A percentile compares a stretch with the other conserved stretches of the same genome.
These are phyloP conservation scores for Sminthurides aquaticus DNA, from an alignment of 2,888 invertebrate species.

Conservation along the genomic window DNA sequence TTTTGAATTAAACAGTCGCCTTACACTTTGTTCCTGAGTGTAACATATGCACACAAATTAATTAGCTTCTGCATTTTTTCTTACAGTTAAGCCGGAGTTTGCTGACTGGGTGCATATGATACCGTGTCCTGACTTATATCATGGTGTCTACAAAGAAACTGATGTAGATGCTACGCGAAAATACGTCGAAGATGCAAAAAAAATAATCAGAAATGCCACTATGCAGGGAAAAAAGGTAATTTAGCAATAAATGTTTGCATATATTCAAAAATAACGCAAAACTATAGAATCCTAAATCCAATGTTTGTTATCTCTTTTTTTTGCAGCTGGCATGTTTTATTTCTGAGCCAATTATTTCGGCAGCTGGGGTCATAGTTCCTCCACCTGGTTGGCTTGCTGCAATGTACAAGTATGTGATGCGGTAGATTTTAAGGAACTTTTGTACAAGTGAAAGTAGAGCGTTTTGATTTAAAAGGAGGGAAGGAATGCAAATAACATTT, in stretches of 20 bases:
- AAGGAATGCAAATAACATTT: too few species aligned
- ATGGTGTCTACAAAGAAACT: slow-evolving; percentile 39
- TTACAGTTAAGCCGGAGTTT: slow-evolving; percentile 4
- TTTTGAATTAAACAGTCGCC: too few species aligned
- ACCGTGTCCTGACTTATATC: slow-evolving; percentile 44
- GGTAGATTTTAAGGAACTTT: too few species aligned
- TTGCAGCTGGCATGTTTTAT: slow-evolving; percentile 43
- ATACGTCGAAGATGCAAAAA: slow-evolving; percentile 41
- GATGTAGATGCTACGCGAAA: slow-evolving; percentile 40
- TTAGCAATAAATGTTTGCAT: too few species aligned
- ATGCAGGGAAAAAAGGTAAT: slow-evolving; percentile 35
- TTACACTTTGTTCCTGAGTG: background rate
- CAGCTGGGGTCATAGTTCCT: slow-evolving; percentile 45
- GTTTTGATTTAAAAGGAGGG: too few species aligned
- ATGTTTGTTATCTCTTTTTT: background rate
- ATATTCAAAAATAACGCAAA: too few species aligned
- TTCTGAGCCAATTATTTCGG: slow-evolving; percentile 44
- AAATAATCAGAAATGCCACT: slow-evolving; percentile 35
- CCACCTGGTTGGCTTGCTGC: slow-evolving; percentile 43
- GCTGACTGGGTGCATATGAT: slow-evolving; percentile 44
- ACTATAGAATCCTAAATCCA: too few species aligned
- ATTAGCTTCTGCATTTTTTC: too few species aligned
- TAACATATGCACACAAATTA: background rate
- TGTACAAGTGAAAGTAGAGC: too few species aligned
- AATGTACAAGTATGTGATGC: slow-evolving; percentile 45